Base-by-base conservation (phyloP, 2,113 vertebrate genomes). In the Gymnorhina tibicen region DNA sequence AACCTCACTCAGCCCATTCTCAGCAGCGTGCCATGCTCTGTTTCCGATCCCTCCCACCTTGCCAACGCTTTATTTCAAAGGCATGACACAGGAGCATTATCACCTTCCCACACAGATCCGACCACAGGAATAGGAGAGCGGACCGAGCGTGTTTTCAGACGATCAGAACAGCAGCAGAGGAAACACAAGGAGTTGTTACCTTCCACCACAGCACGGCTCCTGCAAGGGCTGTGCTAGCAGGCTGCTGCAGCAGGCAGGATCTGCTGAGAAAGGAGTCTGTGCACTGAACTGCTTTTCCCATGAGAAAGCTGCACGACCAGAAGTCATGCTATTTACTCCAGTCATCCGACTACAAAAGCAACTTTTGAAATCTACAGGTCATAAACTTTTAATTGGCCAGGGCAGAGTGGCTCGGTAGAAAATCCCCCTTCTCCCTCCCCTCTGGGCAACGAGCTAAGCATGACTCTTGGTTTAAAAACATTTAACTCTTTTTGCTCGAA, bases 351-450 rank as follows among this genome's bases (percentile, higher is more conserved):
- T 93, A 95, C 96, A 93, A 97, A 93, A 96, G 94, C 73, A 94
- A 92, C 96, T 96, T 96, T 92, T 92, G 96, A 96, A 93, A 95
- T 93, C 88, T 91, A 92, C 92, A 94, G 95, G 91, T 97, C 93
- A 93, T 94, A 86, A 94, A 95, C 93, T 96, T 95, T 91, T 91
- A 95, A 93, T 91, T 93, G 75, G 95, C 60, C 37, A 85, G 92
- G 86, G 91, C 92, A 96, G 95, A 87, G 86, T 44, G 56, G 73
- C 92, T 92, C 93, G 87, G 87, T 91, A 95, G 72, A 93, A 96
- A 89, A 88, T 66, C 64, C 93, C 91, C 93, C 44, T 95, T 78
- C 89, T 93, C 86, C 89, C 77, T 93, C 44, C 92, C 80, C 89
- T 93, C 85, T 73, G 84, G 91, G 78, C 60, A 93, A 50, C 20